Base-by-base conservation (phyloP, 2,888 invertebrate genomes). In the Standfussiana lucernea region DNA sequence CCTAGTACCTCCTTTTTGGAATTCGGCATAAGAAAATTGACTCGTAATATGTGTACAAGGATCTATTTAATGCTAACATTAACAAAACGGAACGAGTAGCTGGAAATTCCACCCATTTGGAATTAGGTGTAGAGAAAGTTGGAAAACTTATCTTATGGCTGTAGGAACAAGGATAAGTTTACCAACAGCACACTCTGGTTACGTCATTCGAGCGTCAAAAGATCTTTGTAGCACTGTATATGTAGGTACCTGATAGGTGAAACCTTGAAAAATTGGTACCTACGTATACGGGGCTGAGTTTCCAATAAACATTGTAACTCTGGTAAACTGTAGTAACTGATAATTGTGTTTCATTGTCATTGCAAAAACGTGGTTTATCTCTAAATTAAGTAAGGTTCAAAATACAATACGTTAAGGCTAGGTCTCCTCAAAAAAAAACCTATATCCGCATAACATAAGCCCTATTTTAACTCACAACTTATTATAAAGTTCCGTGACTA, bases 401-500 rank as follows among this genome's bases (percentile, higher is more conserved):
- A 37, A 65, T 45, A 10, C 32, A 18, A 35, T 24, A 10, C 15
- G 2, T 21, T 37, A 28, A 15, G 11, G 35, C 21, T 10, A 37
- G n/a, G 0, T 18, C 8, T 53, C 10, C 6, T n/a, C 10, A 0
- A 28, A 13, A 56, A 32, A n/a, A 45, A 5, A 42, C 35, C 35
- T 61, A 11, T n/a, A 61, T 61, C 13, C n/a, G 4, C 28, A 28
- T 21, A n/a, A 32, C 2, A 32, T n/a, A 24, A 67, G n/a, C 56
- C 64, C 35, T 50, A 56, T 72, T 81, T 81, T 82, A 21, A n/a
- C 32, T 56, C 24, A 40, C 40, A 15, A 53, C 32, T 72, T 73
- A 62, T 67, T 66, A 68, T 56, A 71, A 68, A 77, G 82, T 79
- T 83, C 82, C 73, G 75, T 79, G 77, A 83, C 47, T 13, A 47